phyloP scores from a whole-genome alignment of 2,888 invertebrate genomes.

The Drosophila formosana region DNA sequence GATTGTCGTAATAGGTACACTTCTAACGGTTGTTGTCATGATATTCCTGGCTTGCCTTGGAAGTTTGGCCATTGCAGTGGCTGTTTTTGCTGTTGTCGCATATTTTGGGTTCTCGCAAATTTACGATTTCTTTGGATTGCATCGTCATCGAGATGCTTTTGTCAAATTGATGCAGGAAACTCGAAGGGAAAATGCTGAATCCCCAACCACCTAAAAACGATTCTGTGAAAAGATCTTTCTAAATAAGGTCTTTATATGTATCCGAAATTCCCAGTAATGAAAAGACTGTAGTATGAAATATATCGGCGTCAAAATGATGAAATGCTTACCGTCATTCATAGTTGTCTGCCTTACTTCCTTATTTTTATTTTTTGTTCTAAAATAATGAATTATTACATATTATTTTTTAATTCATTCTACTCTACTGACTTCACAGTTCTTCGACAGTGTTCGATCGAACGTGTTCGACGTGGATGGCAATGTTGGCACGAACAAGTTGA shows the following conservation, averaged over 20 bases:
- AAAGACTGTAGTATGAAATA: slow-evolving; percentile 31
- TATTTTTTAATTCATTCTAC: no score
- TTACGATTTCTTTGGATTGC: slow-evolving; percentile 74
- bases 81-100: slow-evolving; percentile 74
- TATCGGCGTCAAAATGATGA: not conserved
- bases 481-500: no score
- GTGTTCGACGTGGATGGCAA: no score
- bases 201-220: not conserved
- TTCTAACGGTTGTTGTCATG: slow-evolving; percentile 82
- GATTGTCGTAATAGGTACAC: slow-evolving; percentile 72
- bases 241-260: not conserved
- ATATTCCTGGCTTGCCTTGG: slow-evolving; percentile 81
- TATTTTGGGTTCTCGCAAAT: slow-evolving; percentile 83
- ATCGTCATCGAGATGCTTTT: slow-evolving; percentile 58
- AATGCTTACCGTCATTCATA: not conserved
- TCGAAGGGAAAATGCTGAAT: slow-evolving; percentile 30
- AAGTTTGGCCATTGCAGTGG: slow-evolving; percentile 69
- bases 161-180: slow-evolving; percentile 55
- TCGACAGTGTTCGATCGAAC: no score
- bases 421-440: no score
- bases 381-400: no score
- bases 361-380: no score
- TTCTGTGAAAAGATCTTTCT: not conserved
- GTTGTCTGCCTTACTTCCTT: no score
- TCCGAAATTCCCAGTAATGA: slow-evolving; percentile 19